Percentiles rank a stretch among this genome's conserved stretches.
These are phyloP conservation scores for Genyomyrus donnyi DNA, from an alignment of 2,113 vertebrate genomes.

Conservation along the genomic window DNA sequence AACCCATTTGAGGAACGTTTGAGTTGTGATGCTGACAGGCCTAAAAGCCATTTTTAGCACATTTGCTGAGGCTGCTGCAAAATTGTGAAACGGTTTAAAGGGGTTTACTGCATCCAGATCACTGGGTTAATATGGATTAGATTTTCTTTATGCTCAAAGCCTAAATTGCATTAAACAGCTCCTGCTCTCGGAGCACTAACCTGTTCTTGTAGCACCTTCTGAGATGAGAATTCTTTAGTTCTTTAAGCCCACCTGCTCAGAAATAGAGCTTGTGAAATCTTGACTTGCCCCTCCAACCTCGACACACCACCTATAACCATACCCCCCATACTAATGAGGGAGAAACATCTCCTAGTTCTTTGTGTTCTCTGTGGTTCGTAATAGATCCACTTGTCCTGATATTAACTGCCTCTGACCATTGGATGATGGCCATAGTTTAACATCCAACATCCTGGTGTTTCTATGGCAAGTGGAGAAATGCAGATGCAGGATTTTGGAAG, in stretches of 20 bases:
- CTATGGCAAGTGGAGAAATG: background rate
- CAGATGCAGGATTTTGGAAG: background rate
- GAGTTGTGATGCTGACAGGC: background rate
- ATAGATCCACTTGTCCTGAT: background rate
- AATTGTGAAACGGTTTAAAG: background rate
- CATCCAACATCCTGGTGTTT: background rate
- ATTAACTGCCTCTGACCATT: background rate
- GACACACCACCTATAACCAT: background rate
- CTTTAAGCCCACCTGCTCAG: background rate
- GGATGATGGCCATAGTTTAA: background rate
- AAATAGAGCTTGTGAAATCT: background rate
- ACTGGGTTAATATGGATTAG: conserved; percentile 6
- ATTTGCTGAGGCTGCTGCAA: background rate
- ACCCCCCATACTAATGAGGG: background rate
- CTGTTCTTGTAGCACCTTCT: background rate
- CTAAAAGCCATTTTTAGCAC: background rate
- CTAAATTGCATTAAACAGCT: background rate
- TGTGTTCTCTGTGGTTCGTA: background rate
- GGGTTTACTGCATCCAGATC: background rate
- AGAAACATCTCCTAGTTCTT: background rate
- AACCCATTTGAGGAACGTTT: background rate
- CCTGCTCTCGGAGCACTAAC: background rate
- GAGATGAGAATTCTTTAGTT: background rate
- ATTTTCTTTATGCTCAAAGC: background rate
- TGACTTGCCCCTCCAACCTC: background rate